A percentile compares a stretch with the other conserved stretches of the same genome.
phyloP scores from a whole-genome alignment of 2,888 invertebrate genomes.

The Sipunculus nudus region DNA sequence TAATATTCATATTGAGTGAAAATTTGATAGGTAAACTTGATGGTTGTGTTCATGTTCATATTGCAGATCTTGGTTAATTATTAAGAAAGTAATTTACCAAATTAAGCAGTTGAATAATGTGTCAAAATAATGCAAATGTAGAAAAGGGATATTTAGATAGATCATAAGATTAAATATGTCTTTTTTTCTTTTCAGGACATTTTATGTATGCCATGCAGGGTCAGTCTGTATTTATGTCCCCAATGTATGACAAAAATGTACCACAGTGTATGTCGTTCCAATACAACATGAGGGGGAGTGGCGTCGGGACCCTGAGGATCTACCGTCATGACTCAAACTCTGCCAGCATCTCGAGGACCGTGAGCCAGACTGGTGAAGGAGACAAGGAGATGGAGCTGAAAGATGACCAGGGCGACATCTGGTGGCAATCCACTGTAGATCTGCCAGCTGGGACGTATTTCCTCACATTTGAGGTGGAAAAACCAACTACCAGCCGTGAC shows the following conservation, averaged over 20 bases:
- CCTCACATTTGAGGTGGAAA: constrained; percentile 35
- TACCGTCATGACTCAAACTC: constrained; percentile 3
- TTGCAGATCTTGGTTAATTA: no score
- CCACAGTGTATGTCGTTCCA: constrained; percentile 44
- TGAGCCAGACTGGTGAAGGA: neutral
- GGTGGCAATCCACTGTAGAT: constrained; percentile 42
- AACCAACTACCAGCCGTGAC: neutral
- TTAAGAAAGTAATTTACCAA: no score
- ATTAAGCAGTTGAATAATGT: no score
- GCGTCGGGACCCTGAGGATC: constrained; percentile 38
- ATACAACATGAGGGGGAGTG: constrained; percentile 48
- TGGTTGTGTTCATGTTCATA: no score
- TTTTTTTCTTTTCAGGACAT: constrained; percentile 42
- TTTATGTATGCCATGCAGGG: constrained; percentile 13
- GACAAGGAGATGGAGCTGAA: constrained; percentile 24
- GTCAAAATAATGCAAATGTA: no score
- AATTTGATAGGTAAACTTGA: no score
- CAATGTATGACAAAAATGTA: constrained; percentile 36
- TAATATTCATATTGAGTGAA: no score
- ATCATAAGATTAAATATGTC: no score
- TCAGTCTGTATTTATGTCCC: constrained; percentile 1
- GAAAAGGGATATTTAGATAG: no score
- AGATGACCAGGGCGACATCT: constrained; percentile 36
- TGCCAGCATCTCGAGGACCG: neutral
- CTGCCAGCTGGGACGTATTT: constrained; percentile 45